Evolutionary conservation across 2,113 vertebrate genomes (phyloP), one percentile per base, ranked within the genome.

Genomic region (Amphilophus citrinellus): DNA sequence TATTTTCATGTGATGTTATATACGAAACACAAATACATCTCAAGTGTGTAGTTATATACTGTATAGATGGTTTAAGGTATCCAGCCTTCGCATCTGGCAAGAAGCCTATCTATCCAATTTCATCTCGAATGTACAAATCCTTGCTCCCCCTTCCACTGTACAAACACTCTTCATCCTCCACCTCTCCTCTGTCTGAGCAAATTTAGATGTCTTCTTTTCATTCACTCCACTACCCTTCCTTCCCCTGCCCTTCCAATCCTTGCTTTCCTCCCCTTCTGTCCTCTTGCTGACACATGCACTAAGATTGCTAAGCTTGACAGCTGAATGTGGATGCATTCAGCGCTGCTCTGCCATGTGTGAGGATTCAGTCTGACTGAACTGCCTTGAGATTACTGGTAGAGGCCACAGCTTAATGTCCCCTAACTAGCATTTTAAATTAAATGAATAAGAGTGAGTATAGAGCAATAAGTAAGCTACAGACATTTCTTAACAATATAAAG

Each of bases 291-390:
- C 22, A 47, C 2, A 1, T 7, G 30, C 32, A 58, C 13, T 47
- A 61, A 66, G 71, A 47, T 50, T 57, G 61, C 65, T 83, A 61
- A 20, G 24, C 14, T 77, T 53, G 50, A 59, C 61, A 61, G 56
- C 61, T 66, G 37, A 58, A 68, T 60, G 61, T 56, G n/a, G 39
- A 39, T 53, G 56, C 57, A 44, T 53, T 71, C 3, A 61, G 30
- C 6, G 17, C 56, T 76, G 71, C 47, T 47, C 47, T 39, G 68
- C 32, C 68, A 27, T 62, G 71, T 22, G n/a, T 76, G 59, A 63
- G 27, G 22, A 76, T 56, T 39, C 32, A 39, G 32, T 63, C 30
- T 76, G 68, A 76, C 37, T 56, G 58, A 37, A 53, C 68, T 61
- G 37, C 30, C 32, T n/a, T 4, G 15, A 42, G 60, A 62, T 27